phyloP scores from a whole-genome alignment of 2,888 invertebrate genomes.

The Catocala sponsa region DNA sequence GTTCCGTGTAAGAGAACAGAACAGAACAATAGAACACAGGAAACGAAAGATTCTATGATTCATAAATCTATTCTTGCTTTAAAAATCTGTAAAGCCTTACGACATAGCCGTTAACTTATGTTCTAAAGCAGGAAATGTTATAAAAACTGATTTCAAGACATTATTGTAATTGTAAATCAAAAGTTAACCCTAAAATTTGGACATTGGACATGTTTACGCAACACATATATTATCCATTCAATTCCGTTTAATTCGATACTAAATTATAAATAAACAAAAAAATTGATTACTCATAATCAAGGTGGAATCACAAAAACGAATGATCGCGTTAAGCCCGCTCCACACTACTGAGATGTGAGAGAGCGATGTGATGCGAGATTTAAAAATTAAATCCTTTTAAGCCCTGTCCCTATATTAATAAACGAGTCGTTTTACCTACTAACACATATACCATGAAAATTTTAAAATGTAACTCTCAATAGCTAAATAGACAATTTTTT shows the following conservation, averaged over 20 bases:
- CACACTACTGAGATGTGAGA: slow-evolving; percentile 39
- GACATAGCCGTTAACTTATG: too few species aligned
- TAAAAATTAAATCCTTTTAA: neutral
- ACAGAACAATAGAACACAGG: too few species aligned
- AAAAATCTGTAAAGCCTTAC: too few species aligned
- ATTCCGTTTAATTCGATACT: slow-evolving; percentile 55
- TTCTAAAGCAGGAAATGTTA: too few species aligned
- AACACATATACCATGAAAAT: too few species aligned
- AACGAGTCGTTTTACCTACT: too few species aligned
- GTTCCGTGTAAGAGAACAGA: too few species aligned
- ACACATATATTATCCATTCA: slow-evolving; percentile 51
- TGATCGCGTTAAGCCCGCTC: slow-evolving; percentile 52
- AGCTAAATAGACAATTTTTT: too few species aligned
- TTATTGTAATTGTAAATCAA: slow-evolving; percentile 23
- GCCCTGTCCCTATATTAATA: too few species aligned
- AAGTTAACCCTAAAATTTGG: slow-evolving; percentile 25
- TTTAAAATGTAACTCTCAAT: too few species aligned
- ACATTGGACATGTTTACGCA: slow-evolving; percentile 43
- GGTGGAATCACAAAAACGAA: slow-evolving; percentile 69
- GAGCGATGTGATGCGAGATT: slow-evolving; percentile 2
- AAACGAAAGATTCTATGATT: too few species aligned
- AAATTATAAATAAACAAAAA: slow-evolving; percentile 72
- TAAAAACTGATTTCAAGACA: neutral
- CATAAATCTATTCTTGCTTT: too few species aligned
- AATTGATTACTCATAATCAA: slow-evolving; percentile 70